Evolutionary conservation across 2,113 vertebrate genomes (phyloP).

Genomic region (Cochlearius cochlearius): DNA sequence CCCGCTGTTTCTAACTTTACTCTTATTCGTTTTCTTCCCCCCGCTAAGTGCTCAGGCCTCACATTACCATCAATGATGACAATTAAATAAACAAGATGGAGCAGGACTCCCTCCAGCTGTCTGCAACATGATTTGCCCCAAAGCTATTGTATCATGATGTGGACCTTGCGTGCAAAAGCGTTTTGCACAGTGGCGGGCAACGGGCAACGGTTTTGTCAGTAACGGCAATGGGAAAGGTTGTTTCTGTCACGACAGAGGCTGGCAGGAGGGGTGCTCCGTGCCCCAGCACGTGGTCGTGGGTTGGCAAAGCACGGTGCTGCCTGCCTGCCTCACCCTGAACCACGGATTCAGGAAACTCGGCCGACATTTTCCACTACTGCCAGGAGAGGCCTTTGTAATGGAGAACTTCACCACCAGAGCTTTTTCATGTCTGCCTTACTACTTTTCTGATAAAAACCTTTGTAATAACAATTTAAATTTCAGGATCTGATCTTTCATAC

Average conservation of each 20-base stretch:
- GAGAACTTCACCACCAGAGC: not conserved
- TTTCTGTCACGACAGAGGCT: not conserved
- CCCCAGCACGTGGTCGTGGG: rapidly evolving
- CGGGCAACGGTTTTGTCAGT: not conserved
- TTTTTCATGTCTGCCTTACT: not conserved
- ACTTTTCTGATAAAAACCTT: not conserved
- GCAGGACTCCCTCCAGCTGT: not conserved
- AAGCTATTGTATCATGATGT: not conserved
- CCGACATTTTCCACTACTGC: not conserved
- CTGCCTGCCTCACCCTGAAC: not conserved
- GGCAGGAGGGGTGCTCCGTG: not conserved
- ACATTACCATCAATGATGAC: not conserved
- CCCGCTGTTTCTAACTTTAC: not conserved
- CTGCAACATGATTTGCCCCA: not conserved
- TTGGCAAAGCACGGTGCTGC: not conserved
- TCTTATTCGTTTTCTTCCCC: not conserved
- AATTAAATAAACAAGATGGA: rapidly evolving
- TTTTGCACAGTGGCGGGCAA: not conserved
- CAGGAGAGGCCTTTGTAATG: not conserved
- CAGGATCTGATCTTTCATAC: not conserved
- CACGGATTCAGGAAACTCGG: not conserved
- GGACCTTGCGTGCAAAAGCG: not conserved
- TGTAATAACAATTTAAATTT: not conserved
- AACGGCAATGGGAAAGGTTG: not conserved
- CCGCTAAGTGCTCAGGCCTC: not conserved